Conservation (phyloP, 2,113 vertebrate genomes). For the Callocephalon fimbriatum region DNA sequence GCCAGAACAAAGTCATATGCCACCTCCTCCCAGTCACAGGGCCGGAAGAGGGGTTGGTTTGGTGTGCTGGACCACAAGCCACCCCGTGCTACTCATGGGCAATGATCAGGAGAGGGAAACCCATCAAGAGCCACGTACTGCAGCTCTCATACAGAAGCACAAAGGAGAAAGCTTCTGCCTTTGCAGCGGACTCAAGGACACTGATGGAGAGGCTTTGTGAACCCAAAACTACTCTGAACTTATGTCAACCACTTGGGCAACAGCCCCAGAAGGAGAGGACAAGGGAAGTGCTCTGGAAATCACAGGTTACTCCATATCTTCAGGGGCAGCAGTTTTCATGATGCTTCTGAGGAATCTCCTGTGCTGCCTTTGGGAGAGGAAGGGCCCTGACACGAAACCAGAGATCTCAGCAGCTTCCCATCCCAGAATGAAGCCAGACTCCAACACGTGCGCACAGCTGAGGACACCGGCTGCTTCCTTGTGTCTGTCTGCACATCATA, state of each 20-base stretch:
- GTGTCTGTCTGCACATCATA: background rate
- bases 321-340: background rate
- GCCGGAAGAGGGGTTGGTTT: background rate
- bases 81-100: background rate
- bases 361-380: background rate
- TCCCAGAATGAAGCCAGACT: background rate
- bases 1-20: background rate
- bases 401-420: background rate
- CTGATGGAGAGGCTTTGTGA: background rate
- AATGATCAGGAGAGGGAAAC: background rate
- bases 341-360: background rate
- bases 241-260: background rate
- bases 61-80: too few species aligned
- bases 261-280: background rate
- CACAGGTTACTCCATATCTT: background rate
- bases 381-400: accelerated
- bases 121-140: background rate
- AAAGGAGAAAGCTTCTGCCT: background rate
- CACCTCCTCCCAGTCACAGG: background rate
- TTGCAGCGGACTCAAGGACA: accelerated
- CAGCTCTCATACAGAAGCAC: background rate
- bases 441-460: accelerated
- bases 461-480: background rate
- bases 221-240: background rate
- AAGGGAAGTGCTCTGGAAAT: background rate